Percentiles rank a stretch among this genome's conserved stretches.
Evolutionary conservation across 2,797 vertebrate species (phyloP).

Genomic region (Pseudochaenichthys georgianus): DNA sequence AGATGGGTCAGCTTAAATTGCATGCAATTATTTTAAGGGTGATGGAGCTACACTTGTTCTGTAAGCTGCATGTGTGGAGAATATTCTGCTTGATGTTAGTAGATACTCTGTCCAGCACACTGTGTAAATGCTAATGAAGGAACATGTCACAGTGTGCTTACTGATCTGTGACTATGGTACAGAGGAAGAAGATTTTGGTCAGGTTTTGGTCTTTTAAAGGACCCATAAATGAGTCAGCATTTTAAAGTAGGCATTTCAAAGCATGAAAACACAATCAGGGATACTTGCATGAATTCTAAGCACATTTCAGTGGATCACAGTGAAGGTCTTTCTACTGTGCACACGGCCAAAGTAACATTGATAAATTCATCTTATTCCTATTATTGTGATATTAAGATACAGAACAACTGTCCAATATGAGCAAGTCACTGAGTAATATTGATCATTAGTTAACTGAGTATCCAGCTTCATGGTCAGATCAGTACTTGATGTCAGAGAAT

Average conservation of each 20-base stretch:
- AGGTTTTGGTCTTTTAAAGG: neutral
- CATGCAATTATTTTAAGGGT: neutral
- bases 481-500: neutral
- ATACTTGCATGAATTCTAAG: neutral
- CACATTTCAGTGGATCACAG: neutral
- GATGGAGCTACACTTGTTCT: neutral
- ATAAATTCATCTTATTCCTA: too few species aligned
- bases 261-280: neutral
- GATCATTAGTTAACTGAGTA: neutral
- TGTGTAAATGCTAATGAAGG: too few species aligned
- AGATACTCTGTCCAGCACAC: neutral
- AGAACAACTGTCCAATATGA: neutral
- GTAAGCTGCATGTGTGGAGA: neutral
- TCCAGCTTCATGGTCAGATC: neutral
- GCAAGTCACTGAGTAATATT: neutral
- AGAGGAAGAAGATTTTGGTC: neutral
- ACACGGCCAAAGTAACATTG: too few species aligned
- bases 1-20: neutral
- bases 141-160: too few species aligned
- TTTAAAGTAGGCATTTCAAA: neutral
- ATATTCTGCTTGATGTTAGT: neutral
- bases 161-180: too few species aligned
- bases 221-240: too few species aligned
- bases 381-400: too few species aligned
- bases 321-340: neutral